phyloP scores from a whole-genome alignment of 2,797 vertebrate genomes.

The Enteromius unitaeniatus region DNA sequence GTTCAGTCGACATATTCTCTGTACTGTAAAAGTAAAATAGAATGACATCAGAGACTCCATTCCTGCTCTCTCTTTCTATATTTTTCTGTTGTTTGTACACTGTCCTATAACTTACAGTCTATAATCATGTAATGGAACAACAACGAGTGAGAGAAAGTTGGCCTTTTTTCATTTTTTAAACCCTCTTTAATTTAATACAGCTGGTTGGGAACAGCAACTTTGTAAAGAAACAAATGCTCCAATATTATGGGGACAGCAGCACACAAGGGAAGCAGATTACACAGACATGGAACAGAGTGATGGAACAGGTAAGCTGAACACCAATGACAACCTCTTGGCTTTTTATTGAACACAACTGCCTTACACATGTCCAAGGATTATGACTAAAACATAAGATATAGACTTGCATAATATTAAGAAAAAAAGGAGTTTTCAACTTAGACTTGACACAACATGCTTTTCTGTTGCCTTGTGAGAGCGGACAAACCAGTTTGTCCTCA shows the following conservation, averaged over 20 bases:
- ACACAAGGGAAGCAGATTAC: slow-evolving; percentile 70
- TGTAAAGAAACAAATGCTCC: slow-evolving; percentile 81
- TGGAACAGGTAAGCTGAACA: slow-evolving; percentile 73
- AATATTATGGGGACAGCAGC: slow-evolving; percentile 65
- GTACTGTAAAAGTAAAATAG: not conserved
- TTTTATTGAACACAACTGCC: not conserved
- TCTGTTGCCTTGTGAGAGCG: not conserved
- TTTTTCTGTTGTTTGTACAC: no score
- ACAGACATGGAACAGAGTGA: slow-evolving; percentile 78
- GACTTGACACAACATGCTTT: slow-evolving; percentile 43
- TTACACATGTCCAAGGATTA: not conserved
- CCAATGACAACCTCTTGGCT: not conserved
- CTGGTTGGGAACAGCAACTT: slow-evolving; percentile 78
- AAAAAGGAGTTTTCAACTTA: not conserved
- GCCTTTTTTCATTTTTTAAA: not conserved
- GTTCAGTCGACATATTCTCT: slow-evolving; percentile 51
- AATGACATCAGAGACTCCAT: not conserved
- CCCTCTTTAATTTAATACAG: slow-evolving; percentile 38
- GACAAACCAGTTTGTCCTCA: slow-evolving; percentile 35
- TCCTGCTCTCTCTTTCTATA: not conserved
- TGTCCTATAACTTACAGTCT: not conserved
- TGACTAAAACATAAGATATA: not conserved
- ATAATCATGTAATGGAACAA: not conserved
- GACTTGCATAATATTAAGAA: slow-evolving; percentile 4
- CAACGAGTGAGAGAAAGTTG: no score